Evolutionary conservation across 2,888 invertebrate genomes (phyloP).

Genomic region (Campoplex capitator): DNA sequence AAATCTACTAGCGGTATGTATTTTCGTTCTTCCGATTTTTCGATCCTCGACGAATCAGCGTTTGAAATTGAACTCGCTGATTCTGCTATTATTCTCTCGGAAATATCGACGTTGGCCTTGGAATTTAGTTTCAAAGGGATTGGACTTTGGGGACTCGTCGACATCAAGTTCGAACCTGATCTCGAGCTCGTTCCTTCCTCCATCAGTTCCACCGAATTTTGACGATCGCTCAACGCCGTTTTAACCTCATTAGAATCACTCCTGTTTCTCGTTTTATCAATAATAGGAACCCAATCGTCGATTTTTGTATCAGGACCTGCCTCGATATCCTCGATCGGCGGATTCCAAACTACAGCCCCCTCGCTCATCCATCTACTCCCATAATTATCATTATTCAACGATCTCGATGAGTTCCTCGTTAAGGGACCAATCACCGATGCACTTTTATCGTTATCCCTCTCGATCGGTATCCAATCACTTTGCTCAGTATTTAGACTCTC

Average conservation of each 20-base stretch:
- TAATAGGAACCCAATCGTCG: slow-evolving; percentile 80
- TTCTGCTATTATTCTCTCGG: not conserved
- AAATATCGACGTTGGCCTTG: not conserved
- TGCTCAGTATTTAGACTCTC: slow-evolving; percentile 19
- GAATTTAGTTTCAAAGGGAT: not conserved
- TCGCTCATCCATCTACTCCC: slow-evolving; percentile 76
- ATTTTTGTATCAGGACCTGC: slow-evolving; percentile 73
- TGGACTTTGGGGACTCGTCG: slow-evolving; percentile 19
- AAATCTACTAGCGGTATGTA: slow-evolving; percentile 80
- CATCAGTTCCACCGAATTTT: slow-evolving; percentile 8
- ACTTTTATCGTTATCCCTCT: slow-evolving; percentile 22
- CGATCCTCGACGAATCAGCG: not conserved
- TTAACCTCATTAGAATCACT: not conserved
- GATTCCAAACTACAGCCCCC: slow-evolving; percentile 73
- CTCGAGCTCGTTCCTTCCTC: not conserved
- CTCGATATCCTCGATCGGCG: slow-evolving; percentile 69
- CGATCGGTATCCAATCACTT: slow-evolving; percentile 76
- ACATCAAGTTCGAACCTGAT: slow-evolving; percentile 1
- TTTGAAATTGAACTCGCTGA: slow-evolving; percentile 1
- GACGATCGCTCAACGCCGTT: slow-evolving; percentile 35
- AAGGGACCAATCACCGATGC: not conserved
- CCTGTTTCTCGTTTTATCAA: slow-evolving; percentile 32
- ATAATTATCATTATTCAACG: slow-evolving; percentile 57
- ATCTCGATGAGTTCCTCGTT: slow-evolving; percentile 37
- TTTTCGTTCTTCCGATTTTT: slow-evolving; percentile 71